phyloP scores from a whole-genome alignment of 37 sponge, comb jelly and placozoan species.

The Petrosia ficiformis region DNA sequence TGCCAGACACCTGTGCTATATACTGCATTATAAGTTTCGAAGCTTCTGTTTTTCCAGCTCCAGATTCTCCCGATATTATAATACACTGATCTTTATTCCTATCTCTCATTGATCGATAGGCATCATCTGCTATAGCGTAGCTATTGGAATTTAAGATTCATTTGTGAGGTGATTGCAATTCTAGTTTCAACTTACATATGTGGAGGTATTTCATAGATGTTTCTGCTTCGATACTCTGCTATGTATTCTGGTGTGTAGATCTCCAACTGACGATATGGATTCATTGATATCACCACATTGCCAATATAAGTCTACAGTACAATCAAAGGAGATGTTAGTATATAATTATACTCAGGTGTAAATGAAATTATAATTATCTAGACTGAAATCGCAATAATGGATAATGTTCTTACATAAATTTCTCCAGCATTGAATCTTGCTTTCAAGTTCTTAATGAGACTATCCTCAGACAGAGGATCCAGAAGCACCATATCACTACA shows the following conservation, averaged over 20 bases:
- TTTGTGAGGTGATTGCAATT: not conserved
- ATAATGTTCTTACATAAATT: slow-evolving; percentile 71
- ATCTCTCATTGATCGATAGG: slow-evolving; percentile 84
- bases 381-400: not conserved
- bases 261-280: slow-evolving; percentile 62
- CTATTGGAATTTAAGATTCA: slow-evolving; percentile 41
- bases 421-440: slow-evolving; percentile 58
- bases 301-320: slow-evolving; percentile 86
- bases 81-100: slow-evolving; percentile 73
- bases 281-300: slow-evolving; percentile 80
- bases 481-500: slow-evolving; percentile 86
- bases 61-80: slow-evolving; percentile 90
- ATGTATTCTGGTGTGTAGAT: slow-evolving; percentile 69
- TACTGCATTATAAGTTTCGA: slow-evolving; percentile 88
- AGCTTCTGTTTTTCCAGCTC: slow-evolving; percentile 92
- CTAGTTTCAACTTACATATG: slow-evolving; percentile 68
- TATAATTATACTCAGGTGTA: not conserved
- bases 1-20: slow-evolving; percentile 78
- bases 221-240: slow-evolving; percentile 67
- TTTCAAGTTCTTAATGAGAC: slow-evolving; percentile 61
- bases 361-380: not conserved
- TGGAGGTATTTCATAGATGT: slow-evolving; percentile 78
- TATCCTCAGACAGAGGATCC: slow-evolving; percentile 70
- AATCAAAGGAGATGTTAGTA: not conserved
- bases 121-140: slow-evolving; percentile 75